These are phyloP conservation scores for Numenius arquata DNA, from an alignment of 2,113 vertebrate genomes.

Conservation along the genomic window DNA sequence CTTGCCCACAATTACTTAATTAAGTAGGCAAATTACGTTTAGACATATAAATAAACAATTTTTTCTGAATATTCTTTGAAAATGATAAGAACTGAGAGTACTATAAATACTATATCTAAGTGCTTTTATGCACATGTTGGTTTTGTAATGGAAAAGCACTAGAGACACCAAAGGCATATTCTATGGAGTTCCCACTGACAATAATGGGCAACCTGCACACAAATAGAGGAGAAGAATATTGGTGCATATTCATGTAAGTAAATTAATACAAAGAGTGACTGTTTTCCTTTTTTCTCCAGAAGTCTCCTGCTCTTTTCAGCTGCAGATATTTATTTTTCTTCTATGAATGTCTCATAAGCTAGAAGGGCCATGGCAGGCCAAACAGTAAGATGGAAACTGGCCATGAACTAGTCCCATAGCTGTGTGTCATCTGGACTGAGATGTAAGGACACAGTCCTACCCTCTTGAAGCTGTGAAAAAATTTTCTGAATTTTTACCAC, in stretches of 20 bases:
- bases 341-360: background rate
- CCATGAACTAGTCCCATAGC: background rate
- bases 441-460: background rate
- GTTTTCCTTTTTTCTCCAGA: background rate
- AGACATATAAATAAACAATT: background rate
- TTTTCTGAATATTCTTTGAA: background rate
- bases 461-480: background rate
- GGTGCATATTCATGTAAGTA: background rate
- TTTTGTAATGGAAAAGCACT: background rate
- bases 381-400: background rate
- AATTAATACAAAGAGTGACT: background rate
- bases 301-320: background rate
- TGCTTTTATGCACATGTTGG: background rate
- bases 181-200: background rate
- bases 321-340: background rate
- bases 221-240: background rate
- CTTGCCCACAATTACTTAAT: background rate
- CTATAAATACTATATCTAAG: background rate
- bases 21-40: background rate
- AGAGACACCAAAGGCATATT: background rate
- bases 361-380: background rate
- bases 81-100: background rate
- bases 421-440: background rate
- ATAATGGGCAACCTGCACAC: background rate
- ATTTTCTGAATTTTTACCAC: background rate